A percentile compares a stretch with the other conserved stretches of the same genome.
These are phyloP conservation scores for Steatocranus sp. DNA, from an alignment of 2,797 vertebrate species.

Conservation along the genomic window DNA sequence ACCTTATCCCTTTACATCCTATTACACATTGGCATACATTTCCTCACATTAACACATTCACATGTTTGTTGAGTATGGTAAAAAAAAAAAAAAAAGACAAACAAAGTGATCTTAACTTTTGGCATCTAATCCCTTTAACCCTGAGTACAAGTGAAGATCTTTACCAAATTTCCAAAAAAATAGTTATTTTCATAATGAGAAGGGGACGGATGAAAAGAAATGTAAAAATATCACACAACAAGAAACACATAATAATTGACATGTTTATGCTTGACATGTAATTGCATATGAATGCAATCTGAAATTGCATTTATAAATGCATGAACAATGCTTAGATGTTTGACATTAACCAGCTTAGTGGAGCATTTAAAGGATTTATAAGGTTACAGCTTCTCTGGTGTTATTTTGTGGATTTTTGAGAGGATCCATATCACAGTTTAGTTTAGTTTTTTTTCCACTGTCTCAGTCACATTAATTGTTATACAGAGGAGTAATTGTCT, in stretches of 20 bases:
- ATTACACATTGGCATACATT: not conserved
- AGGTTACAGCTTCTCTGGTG: not conserved
- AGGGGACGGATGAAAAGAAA: not conserved
- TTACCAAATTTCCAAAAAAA: not conserved
- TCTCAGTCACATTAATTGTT: conserved; percentile 64
- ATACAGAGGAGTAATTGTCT: conserved; percentile 69
- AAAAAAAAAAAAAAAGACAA: not conserved
- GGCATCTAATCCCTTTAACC: not conserved
- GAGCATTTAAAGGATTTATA: conserved; percentile 28
- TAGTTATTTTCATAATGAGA: not conserved
- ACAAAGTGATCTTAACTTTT: not conserved
- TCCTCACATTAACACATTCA: not conserved
- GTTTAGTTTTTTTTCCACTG: conserved; percentile 43
- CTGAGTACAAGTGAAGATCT: not conserved
- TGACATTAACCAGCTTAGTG: conserved; percentile 3
- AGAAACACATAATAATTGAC: not conserved
- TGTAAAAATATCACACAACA: not conserved
- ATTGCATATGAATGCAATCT: not conserved
- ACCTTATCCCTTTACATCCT: not conserved
- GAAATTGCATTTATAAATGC: not conserved
- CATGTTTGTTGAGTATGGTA: not conserved
- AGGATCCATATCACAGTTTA: conserved; percentile 22
- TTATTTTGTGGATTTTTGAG: not conserved
- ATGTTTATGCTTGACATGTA: not conserved
- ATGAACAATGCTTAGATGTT: not conserved